Percentiles rank a stretch among this genome's conserved stretches.
phyloP scores from a whole-genome alignment of 2,797 vertebrate genomes.

The Pagetopsis macropterus region DNA sequence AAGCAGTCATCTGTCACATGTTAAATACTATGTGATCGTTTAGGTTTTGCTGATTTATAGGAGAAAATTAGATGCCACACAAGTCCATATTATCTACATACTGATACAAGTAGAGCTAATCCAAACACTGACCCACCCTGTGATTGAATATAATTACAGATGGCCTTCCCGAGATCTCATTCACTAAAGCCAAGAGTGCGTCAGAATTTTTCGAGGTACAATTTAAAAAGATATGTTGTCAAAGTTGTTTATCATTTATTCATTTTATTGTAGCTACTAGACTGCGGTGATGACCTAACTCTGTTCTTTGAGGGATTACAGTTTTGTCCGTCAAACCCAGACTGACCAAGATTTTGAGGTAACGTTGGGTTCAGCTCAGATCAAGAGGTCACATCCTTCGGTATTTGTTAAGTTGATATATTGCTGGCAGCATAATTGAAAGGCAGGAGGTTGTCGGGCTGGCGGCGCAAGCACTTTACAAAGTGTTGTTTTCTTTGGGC shows the following conservation, averaged over 20 bases:
- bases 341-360: conserved; percentile 69
- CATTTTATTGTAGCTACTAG: conserved; percentile 45
- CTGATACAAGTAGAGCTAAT: conserved; percentile 82
- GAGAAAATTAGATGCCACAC: conserved; percentile 56
- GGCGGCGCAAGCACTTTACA: conserved; percentile 74
- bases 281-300: conserved; percentile 28
- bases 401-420: conserved; percentile 82
- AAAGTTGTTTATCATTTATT: conserved; percentile 24
- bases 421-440: conserved; percentile 79
- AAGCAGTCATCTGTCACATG: conserved; percentile 18
- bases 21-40: conserved; percentile 42
- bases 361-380: conserved; percentile 73
- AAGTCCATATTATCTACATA: conserved; percentile 76
- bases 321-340: conserved; percentile 51
- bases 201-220: conserved; percentile 51
- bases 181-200: conserved; percentile 40
- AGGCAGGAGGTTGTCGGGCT: conserved; percentile 72
- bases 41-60: conserved; percentile 44
- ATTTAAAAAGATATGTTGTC: conserved; percentile 32
- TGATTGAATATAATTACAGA: conserved; percentile 84
- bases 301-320: conserved; percentile 30
- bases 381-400: conserved; percentile 80
- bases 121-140: conserved; percentile 85
- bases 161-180: conserved; percentile 70
- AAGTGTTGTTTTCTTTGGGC: conserved; percentile 81